Evolutionary conservation across 2,113 vertebrate species (phyloP), one percentile per base, ranked within the genome.

Genomic region (Polypterus bichir): DNA sequence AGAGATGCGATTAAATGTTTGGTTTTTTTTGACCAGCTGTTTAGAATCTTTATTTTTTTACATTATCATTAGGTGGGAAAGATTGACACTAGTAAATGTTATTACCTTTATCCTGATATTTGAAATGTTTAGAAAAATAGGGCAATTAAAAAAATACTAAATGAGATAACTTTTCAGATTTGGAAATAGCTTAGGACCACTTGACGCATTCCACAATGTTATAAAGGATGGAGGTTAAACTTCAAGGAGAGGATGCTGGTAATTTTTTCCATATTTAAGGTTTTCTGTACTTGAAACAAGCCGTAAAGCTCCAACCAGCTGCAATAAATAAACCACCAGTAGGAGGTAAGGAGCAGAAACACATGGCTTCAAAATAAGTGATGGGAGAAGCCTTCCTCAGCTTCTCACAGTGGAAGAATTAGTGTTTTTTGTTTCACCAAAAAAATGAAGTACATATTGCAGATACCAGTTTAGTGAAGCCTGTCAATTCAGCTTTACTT

Each of bases 191-290:
- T 76, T 83, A 77, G 82, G 82, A 84, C 79, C 77, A 66, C 59
- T 79, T 78, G 76, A 83, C 82, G 60, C 76, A 79, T 86, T 86
- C 80, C 81, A 79, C 69, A 71, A 75, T 75, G 73, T 71, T 78
- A 81, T 79, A 74, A 76, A 78, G 47, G 48, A 46, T 74, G 71
- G 72, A 68, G 65, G 60, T 67, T 49, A 51, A 49, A 71, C 65
- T 68, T 70, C 48, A 69, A 65, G 66, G 80, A 82, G 76, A 85
- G 75, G 79, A 83, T 78, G 74, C 74, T 78, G 80, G 80, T 89
- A 89, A 91, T 89, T 81, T 83, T 86, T 89, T 88, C 88, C 88
- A 91, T 83, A 89, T 89, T 89, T 76, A 77, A 78, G 60, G 79
- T 81, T 78, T 79, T 79, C 27, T 82, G 82, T 81, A 82, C 80